phyloP scores from a whole-genome alignment of 2,888 invertebrate genomes.

The Nomada ruficornis region DNA sequence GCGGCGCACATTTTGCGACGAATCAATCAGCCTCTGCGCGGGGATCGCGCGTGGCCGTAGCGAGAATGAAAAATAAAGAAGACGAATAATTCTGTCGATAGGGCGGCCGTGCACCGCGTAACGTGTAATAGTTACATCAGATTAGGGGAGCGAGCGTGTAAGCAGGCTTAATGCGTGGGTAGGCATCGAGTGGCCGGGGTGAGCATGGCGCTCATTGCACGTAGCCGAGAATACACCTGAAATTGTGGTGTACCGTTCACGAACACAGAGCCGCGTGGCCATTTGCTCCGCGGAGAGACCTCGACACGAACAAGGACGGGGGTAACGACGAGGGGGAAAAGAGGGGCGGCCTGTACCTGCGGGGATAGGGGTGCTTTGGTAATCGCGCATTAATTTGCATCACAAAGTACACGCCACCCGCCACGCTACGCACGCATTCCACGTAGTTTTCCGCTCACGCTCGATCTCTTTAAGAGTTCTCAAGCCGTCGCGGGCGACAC shows the following conservation, averaged over 20 bases:
- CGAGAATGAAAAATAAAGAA: background rate
- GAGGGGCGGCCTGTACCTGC: conserved; percentile 30
- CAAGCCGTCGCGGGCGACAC: conserved; percentile 42
- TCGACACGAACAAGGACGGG: conserved; percentile 64
- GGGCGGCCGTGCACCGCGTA: conserved; percentile 67
- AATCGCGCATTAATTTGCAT: conserved; percentile 84
- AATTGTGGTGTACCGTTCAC: conserved; percentile 42
- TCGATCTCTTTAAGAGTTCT: conserved; percentile 57
- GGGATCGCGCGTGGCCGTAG: background rate
- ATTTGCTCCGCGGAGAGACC: conserved; percentile 48
- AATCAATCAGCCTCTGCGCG: conserved; percentile 19
- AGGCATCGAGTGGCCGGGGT: conserved; percentile 68
- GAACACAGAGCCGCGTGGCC: conserved; percentile 20
- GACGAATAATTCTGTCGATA: conserved; percentile 37
- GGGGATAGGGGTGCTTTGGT: conserved; percentile 75
- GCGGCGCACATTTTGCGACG: conserved; percentile 2
- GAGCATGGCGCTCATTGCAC: conserved; percentile 62
- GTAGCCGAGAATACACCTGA: conserved; percentile 53
- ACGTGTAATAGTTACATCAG: conserved; percentile 82
- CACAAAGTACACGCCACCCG: conserved; percentile 83
- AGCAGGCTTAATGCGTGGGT: conserved; percentile 76
- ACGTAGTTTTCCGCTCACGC: conserved; percentile 76
- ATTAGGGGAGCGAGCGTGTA: conserved; percentile 76
- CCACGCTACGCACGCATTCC: conserved; percentile 81
- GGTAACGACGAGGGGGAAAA: conserved; percentile 58